phyloP scores from a whole-genome alignment of 2,113 vertebrate genomes.

The Rhabdornis inornatus region DNA sequence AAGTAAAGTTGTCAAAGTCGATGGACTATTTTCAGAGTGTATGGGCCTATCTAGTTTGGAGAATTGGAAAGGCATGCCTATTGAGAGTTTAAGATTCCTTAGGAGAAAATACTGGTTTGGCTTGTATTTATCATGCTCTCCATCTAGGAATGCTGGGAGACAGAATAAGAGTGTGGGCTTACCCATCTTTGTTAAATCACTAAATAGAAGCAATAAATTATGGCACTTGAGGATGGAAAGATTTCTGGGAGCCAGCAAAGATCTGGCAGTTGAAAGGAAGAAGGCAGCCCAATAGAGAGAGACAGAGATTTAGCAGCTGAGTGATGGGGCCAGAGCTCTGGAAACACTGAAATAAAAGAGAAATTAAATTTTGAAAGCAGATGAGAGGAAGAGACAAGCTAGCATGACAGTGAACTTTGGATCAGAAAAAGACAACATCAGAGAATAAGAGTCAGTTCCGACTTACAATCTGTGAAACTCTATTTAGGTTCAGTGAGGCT shows the following conservation, averaged over 20 bases:
- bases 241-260: neutral
- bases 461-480: conserved; percentile 15
- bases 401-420: neutral
- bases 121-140: neutral
- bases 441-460: neutral
- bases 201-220: neutral
- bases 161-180: neutral
- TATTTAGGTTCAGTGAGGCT: neutral
- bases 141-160: neutral
- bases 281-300: neutral
- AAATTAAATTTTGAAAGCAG: neutral
- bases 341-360: conserved; percentile 5
- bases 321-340: neutral
- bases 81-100: neutral
- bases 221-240: neutral
- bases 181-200: neutral
- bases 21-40: neutral
- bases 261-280: neutral
- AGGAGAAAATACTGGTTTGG: neutral
- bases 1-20: neutral
- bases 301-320: neutral
- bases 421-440: conserved; percentile 4
- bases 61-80: neutral
- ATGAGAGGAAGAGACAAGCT: neutral
- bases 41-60: neutral